These are phyloP conservation scores for Anagyrus pseudococci DNA, from an alignment of 2,888 invertebrate genomes.

Conservation along the genomic window DNA sequence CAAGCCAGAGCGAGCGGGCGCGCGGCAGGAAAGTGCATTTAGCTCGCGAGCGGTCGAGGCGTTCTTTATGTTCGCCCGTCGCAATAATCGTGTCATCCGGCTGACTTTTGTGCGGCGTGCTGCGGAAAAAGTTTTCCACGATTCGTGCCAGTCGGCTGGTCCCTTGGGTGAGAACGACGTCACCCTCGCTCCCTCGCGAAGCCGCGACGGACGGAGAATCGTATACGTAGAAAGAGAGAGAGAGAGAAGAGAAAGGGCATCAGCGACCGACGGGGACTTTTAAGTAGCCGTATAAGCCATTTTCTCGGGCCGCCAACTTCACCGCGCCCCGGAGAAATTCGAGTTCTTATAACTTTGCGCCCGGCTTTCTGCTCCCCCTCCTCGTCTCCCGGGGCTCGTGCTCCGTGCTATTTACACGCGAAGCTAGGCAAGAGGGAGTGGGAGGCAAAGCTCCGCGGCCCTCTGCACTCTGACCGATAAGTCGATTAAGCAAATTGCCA, in stretches of 20 bases:
- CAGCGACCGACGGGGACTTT: background rate
- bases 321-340: background rate
- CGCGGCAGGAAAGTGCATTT: too few relatives aligned
- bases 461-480: background rate
- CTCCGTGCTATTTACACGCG: background rate
- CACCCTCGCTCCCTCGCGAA: conserved; percentile 8
- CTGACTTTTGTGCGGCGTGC: too few relatives aligned
- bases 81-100: too few relatives aligned
- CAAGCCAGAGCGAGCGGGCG: too few relatives aligned
- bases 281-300: conserved; percentile 23
- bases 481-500: conserved; percentile 9
- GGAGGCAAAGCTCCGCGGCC: background rate
- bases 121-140: too few relatives aligned
- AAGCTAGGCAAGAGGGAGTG: background rate
- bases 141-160: too few relatives aligned
- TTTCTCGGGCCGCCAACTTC: conserved; percentile 1
- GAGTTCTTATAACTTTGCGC: background rate
- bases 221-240: background rate
- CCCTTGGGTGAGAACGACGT: background rate
- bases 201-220: conserved; percentile 14
- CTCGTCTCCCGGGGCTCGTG: background rate
- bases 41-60: too few relatives aligned
- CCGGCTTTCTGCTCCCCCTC: background rate
- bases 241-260: conserved; percentile 1
- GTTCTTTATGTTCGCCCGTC: too few relatives aligned